Base-by-base conservation (phyloP, 2,797 vertebrate genomes). In the Coregonus suidteri region DNA sequence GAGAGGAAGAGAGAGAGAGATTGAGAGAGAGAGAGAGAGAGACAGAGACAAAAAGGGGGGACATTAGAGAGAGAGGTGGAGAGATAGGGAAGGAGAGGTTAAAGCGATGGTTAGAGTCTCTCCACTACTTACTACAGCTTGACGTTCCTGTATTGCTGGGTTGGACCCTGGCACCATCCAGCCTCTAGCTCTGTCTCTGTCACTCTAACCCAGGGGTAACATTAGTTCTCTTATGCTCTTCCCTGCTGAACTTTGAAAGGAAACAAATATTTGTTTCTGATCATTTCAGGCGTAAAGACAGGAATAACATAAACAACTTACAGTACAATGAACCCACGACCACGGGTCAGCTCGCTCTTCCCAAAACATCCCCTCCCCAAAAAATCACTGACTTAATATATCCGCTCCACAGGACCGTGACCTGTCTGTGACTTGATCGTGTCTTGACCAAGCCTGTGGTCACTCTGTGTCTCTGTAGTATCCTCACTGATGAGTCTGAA, bases 341-440 rank as follows among this genome's bases (percentile, higher is more conserved):
- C 85, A 87, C 69, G 83, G 93, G 91, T 94, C 93, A 92, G 88
- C 90, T 84, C 73, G 88, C 92, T 93, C 91, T 91, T 89, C 86
- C 80, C 78, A 89, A 93, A 94, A 94, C 93, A 93, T 93, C 92
- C 86, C 91, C 88, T 86, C 86, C 91, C 92, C 2, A 93, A 90
- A 93, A 93, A 94, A 92, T 92, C 89, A 71, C 88, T 80, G 88
- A 91, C 92, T 94, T 91, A 91, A 92, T 93, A 89, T 93, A 92
- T 93, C 90, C 75, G 11, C 88, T 93, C 86, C 91, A 90, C 77
- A 77, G 90, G 91, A 93, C 91, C 87, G 89, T 85, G 91, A 87
- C 89, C 88, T 93, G 94, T 93, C 93, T 93, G 88, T 75, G 73
- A 81, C 75, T 62, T 90, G 87, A 89, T 90, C 90, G 79, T 75